Evolutionary conservation across 2,797 vertebrate species (phyloP).

Genomic region (Propithecus perrieri): DNA sequence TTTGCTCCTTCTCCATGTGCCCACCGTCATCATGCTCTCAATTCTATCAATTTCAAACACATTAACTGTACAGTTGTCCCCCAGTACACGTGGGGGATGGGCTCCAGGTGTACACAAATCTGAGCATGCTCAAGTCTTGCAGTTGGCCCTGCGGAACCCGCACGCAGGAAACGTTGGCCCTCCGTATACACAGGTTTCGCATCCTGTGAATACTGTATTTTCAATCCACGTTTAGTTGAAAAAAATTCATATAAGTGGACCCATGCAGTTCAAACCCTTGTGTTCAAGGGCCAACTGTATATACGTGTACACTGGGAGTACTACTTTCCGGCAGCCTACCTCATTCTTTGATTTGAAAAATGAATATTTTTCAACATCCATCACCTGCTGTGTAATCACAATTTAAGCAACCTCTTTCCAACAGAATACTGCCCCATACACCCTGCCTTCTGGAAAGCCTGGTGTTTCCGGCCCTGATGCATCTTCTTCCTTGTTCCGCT

Average conservation of each 20-base stretch:
- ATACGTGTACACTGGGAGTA: neutral
- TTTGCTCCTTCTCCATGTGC: neutral
- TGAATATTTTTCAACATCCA: neutral
- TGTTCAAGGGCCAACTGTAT: neutral
- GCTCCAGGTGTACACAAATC: neutral
- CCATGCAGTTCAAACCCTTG: neutral
- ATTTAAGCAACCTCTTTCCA: neutral
- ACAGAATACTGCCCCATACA: neutral
- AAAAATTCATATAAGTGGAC: neutral
- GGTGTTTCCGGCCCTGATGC: neutral
- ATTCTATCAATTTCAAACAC: neutral
- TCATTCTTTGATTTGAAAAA: constrained; percentile 6
- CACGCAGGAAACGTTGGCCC: too few relatives aligned
- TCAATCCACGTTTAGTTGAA: neutral
- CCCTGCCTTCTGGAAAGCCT: neutral
- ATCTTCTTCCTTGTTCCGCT: neutral
- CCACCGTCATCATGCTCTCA: neutral
- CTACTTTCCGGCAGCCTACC: neutral
- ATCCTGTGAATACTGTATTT: neutral
- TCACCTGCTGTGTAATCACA: neutral
- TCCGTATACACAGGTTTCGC: neutral
- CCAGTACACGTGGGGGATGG: neutral
- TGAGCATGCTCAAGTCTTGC: neutral
- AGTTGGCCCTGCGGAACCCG: too few relatives aligned
- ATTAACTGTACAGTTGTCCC: neutral